Percentiles rank a stretch among this genome's conserved stretches.
These are phyloP conservation scores for Yponomeuta cagnagella DNA, from an alignment of 2,888 invertebrate genomes.

Conservation along the genomic window DNA sequence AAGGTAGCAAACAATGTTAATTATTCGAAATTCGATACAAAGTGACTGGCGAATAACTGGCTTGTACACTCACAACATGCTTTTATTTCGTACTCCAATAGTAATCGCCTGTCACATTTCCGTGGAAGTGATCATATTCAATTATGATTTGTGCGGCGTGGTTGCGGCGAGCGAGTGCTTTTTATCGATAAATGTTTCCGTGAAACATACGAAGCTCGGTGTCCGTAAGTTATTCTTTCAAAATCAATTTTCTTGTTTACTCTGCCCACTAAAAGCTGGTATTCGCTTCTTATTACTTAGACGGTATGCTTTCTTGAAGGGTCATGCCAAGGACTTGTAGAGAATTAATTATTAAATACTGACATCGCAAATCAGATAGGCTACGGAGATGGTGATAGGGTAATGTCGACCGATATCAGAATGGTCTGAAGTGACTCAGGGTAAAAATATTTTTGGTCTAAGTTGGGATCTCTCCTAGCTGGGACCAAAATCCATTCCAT, in stretches of 20 bases:
- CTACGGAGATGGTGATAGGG: too few relatives aligned
- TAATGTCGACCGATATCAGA: too few relatives aligned
- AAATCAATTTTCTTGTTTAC: conserved; percentile 73
- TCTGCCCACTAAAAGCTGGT: conserved; percentile 55
- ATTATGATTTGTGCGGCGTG: conserved; percentile 8
- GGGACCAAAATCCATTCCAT: too few relatives aligned
- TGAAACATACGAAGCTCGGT: conserved; percentile 42
- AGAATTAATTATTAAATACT: neutral
- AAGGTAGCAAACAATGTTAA: neutral
- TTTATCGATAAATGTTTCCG: conserved; percentile 43
- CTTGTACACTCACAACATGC: neutral
- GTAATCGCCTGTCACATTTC: conserved; percentile 6
- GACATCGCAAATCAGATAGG: too few relatives aligned
- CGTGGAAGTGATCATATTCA: conserved; percentile 5
- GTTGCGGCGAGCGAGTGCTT: neutral
- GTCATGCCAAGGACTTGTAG: conserved; percentile 25
- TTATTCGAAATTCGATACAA: neutral
- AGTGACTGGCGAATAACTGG: neutral
- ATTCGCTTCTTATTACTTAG: conserved; percentile 54
- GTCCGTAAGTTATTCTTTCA: conserved; percentile 50
- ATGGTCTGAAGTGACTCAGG: too few relatives aligned
- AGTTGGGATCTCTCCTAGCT: too few relatives aligned
- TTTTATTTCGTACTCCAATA: neutral
- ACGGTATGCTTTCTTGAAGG: conserved; percentile 30
- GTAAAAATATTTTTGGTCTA: too few relatives aligned